Evolutionary conservation across 2,797 vertebrate species (phyloP).

Genomic region (Brotula barbata): DNA sequence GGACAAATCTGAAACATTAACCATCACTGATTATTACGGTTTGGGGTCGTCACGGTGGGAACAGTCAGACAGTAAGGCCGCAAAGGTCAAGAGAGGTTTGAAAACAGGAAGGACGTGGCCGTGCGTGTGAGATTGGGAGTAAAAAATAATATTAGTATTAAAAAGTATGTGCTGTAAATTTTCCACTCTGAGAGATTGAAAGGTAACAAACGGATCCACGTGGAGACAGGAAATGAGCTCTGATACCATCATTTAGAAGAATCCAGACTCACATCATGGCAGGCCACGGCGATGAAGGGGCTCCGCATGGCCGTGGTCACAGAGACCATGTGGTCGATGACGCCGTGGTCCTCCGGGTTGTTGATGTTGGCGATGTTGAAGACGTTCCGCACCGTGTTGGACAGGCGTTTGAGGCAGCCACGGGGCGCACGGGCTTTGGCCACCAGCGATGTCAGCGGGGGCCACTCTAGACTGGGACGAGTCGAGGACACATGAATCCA

Average conservation of each 20-base stretch:
- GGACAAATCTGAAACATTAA: conserved; percentile 82
- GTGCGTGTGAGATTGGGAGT: too few relatives aligned
- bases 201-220: conserved; percentile 11
- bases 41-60: neutral
- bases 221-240: conserved; percentile 4
- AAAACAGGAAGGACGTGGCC: too few relatives aligned
- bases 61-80: too few relatives aligned
- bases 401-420: conserved; percentile 85
- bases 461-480: conserved; percentile 82
- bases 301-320: conserved; percentile 88
- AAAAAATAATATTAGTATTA: too few relatives aligned
- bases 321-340: conserved; percentile 92
- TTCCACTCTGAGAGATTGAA: too few relatives aligned
- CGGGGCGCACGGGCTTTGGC: conserved; percentile 84
- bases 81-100: too few relatives aligned
- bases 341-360: conserved; percentile 85
- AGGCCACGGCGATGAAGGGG: conserved; percentile 84
- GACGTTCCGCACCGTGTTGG: conserved; percentile 78
- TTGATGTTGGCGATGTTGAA: conserved; percentile 80
- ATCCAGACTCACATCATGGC: conserved; percentile 77
- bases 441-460: conserved; percentile 79
- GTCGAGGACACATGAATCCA: neutral
- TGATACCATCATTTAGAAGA: neutral
- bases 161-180: too few relatives aligned
- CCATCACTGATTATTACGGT: neutral